Base-by-base conservation (phyloP, 2,797 vertebrate species). In the Aeoliscus strigatus region DNA sequence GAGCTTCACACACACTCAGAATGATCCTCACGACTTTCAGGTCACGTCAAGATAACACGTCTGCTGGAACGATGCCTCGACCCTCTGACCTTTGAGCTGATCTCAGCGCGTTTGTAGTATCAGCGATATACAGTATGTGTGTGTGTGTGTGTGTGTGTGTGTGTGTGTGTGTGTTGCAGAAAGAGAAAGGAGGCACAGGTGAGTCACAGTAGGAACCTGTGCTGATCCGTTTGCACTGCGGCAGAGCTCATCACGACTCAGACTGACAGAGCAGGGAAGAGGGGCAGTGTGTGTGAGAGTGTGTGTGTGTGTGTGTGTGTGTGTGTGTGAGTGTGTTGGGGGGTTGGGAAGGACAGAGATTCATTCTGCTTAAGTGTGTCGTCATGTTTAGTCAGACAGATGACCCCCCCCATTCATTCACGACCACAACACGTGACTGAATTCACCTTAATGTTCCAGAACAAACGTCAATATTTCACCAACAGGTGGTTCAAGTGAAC, bases 191-290 rank as follows among this genome's bases (percentile, higher is more conserved):
- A 73, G 63, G 76, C 72, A 72, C 77, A 83, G 82, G 86, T 87
- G 86, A 88, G 79, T 85, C 82, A 83, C 66, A 36, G 68, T 57
- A 16, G 66, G 74, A 26, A 77, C 75, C 72, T 49, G 75, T 71
- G 18, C 18, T 84, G n/a, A n/a, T n/a, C 78, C 75, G 82, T 83
- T 80, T 79, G 74, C 80, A 86, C 83, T 85, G 88, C 88, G 86
- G 88, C 71, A 76, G 51, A 9, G 48, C 72, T 68, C 73, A 82
- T 84, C 86, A 87, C 80, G 80, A 83, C 79, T 65, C 71, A 17
- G 27, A 51, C 24, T 23, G 24, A 29, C 12, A 16, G 33, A 28
- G 33, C 17, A 12, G n/a, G 11, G 27, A n/a, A 32, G 17, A 5
- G 25, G 35, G 28, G 33, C 14, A 9, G 14, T n/a, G 2, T 6